Evolutionary conservation across 2,888 invertebrate species (phyloP).

Genomic region (Cryptocephalus primarius): DNA sequence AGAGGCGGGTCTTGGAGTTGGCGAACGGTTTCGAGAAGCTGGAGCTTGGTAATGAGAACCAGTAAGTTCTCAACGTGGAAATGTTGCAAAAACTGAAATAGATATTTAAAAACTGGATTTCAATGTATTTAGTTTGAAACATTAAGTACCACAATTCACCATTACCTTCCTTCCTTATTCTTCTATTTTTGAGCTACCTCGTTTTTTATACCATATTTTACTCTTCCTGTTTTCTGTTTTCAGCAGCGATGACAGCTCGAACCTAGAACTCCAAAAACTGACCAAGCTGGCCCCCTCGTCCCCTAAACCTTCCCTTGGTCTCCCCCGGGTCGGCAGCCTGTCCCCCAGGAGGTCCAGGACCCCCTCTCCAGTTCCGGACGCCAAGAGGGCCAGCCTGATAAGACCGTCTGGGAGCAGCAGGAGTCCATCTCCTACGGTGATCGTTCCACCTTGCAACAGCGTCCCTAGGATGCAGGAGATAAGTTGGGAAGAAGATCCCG

Average conservation of each 20-base stretch:
- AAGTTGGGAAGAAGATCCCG: conserved; percentile 11
- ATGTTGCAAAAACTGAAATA: too few relatives aligned
- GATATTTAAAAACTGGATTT: too few relatives aligned
- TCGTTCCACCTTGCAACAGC: not conserved
- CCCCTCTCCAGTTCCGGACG: conserved; percentile 3
- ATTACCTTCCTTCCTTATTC: too few relatives aligned
- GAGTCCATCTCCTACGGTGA: conserved; percentile 1
- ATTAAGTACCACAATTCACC: too few relatives aligned
- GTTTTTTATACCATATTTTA: too few relatives aligned
- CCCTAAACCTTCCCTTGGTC: too few relatives aligned
- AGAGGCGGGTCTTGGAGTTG: conserved; percentile 6
- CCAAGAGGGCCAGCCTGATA: not conserved
- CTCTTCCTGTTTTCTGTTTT: not conserved
- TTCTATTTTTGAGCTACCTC: too few relatives aligned
- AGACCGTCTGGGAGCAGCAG: not conserved
- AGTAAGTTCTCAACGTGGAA: too few relatives aligned
- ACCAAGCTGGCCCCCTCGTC: too few relatives aligned
- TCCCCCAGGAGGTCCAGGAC: conserved; percentile 1
- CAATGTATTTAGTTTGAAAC: too few relatives aligned
- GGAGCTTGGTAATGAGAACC: conserved; percentile 2
- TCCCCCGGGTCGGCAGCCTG: too few relatives aligned
- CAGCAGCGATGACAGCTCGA: not conserved
- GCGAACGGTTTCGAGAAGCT: conserved; percentile 1
- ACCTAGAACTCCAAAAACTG: too few relatives aligned
- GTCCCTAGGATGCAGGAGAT: not conserved